Percentiles rank a stretch among this genome's conserved stretches.
These are phyloP conservation scores for Pluvianellus socialis DNA, from an alignment of 2,113 vertebrate species.

Conservation along the genomic window DNA sequence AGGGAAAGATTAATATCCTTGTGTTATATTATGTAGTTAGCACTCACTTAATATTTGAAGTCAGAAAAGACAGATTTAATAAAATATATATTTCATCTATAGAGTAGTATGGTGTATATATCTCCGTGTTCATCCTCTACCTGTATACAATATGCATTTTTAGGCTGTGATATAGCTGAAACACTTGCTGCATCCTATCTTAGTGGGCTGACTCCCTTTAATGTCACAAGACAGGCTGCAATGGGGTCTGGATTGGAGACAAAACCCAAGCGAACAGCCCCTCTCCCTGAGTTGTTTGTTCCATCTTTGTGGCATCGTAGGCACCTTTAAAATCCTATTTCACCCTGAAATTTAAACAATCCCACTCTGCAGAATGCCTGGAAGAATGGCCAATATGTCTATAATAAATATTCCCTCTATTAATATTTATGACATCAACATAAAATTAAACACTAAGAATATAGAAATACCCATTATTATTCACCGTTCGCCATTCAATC, in stretches of 20 bases:
- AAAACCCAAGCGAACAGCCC: rapidly evolving
- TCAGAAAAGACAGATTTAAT: not conserved
- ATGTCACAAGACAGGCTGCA: not conserved
- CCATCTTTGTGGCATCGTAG: not conserved
- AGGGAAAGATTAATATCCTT: not conserved
- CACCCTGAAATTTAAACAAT: not conserved
- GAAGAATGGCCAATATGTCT: not conserved
- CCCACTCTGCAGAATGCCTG: not conserved
- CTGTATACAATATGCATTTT: not conserved
- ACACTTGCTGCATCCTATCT: not conserved
- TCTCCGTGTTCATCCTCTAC: not conserved
- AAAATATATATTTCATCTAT: not conserved
- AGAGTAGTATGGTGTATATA: not conserved
- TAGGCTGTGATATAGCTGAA: not conserved
- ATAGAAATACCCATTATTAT: not conserved
- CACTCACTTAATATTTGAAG: not conserved
- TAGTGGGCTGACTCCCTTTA: not conserved
- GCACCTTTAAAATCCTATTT: not conserved
- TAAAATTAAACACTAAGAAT: not conserved
- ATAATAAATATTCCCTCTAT: not conserved
- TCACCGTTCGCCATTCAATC: not conserved
- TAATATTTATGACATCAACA: not conserved
- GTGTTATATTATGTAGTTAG: not conserved
- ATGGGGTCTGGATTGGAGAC: not conserved
- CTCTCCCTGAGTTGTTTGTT: rapidly evolving